Percentiles rank a stretch among this genome's conserved stretches.
Evolutionary conservation across 2,797 vertebrate species (phyloP).

Genomic region (Pteropus rufus): DNA sequence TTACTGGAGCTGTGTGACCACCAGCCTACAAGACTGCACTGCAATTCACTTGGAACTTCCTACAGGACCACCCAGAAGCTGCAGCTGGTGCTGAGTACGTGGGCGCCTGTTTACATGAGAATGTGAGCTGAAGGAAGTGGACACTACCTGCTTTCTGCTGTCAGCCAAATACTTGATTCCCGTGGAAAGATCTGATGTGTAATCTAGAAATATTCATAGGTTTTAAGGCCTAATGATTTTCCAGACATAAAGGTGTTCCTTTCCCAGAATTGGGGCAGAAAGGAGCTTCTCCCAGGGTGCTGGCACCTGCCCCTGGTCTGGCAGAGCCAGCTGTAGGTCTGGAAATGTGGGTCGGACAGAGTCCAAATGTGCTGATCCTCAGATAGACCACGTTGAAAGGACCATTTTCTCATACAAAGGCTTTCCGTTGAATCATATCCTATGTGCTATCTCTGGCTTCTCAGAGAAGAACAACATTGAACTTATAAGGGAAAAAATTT

Average conservation of each 20-base stretch:
- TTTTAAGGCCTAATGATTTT: conserved; percentile 20
- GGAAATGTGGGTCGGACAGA: conserved; percentile 35
- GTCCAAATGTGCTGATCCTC: conserved; percentile 60
- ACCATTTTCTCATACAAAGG: conserved; percentile 56
- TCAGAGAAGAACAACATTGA: conserved; percentile 48
- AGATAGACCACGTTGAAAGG: conserved; percentile 60
- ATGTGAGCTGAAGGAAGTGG: conserved; percentile 38
- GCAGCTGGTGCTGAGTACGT: conserved; percentile 55
- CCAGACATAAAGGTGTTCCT: background rate
- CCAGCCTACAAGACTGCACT: background rate
- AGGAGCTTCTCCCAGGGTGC: background rate
- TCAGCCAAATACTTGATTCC: background rate
- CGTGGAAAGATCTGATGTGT: background rate
- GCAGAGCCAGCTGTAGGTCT: conserved; percentile 43
- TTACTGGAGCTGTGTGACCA: conserved; percentile 36
- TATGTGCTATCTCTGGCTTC: conserved; percentile 57
- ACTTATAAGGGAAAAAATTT: conserved; percentile 40
- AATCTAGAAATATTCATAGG: conserved; percentile 34
- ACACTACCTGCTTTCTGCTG: conserved; percentile 57
- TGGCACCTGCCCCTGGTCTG: background rate
- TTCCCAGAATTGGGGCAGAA: conserved; percentile 10
- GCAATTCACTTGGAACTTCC: conserved; percentile 52
- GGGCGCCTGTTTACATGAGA: conserved; percentile 57
- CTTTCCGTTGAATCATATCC: conserved; percentile 70
- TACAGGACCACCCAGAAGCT: conserved; percentile 72